These are phyloP conservation scores for Drosophila buzzatii DNA, from an alignment of 2,888 invertebrate genomes.

Conservation along the genomic window DNA sequence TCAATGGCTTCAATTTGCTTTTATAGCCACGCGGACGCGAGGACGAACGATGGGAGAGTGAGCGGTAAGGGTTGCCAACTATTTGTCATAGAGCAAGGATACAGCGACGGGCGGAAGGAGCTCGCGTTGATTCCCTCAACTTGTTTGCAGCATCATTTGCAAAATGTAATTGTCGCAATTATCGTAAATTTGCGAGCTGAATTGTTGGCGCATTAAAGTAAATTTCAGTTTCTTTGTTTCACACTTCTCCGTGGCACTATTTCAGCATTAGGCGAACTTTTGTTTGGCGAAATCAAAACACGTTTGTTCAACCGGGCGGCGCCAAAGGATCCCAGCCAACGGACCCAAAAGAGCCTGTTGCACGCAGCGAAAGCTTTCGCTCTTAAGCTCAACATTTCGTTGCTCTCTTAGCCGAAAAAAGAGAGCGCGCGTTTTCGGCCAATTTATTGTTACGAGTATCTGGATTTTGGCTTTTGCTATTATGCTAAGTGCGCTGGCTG, in stretches of 20 bases:
- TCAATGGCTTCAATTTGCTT: constrained; percentile 79
- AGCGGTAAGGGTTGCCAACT: constrained; percentile 45
- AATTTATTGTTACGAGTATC: constrained; percentile 44
- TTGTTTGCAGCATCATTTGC: constrained; percentile 75
- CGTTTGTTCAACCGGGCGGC: constrained; percentile 53
- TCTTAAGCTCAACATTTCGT: constrained; percentile 28
- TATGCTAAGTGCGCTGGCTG: constrained; percentile 69
- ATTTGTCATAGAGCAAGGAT: constrained; percentile 48
- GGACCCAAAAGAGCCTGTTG: constrained; percentile 57
- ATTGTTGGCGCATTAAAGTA: constrained; percentile 74
- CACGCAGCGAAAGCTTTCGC: constrained; percentile 53
- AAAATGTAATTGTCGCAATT: constrained; percentile 78
- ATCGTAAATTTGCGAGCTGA: constrained; percentile 74
- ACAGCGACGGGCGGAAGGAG: constrained; percentile 10
- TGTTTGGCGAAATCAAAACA: constrained; percentile 65
- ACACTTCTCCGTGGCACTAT: constrained; percentile 52
- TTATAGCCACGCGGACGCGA: constrained; percentile 44
- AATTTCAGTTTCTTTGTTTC: constrained; percentile 64
- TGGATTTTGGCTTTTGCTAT: constrained; percentile 44
- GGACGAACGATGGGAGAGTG: not conserved
- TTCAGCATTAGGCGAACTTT: constrained; percentile 53
- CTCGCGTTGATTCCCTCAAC: constrained; percentile 29
- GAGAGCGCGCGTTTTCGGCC: constrained; percentile 63
- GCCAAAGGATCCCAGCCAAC: constrained; percentile 14
- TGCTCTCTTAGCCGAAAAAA: constrained; percentile 21